Base-by-base conservation (phyloP, 1,140 invertebrate genomes). In the Chironomus striatipennis region DNA sequence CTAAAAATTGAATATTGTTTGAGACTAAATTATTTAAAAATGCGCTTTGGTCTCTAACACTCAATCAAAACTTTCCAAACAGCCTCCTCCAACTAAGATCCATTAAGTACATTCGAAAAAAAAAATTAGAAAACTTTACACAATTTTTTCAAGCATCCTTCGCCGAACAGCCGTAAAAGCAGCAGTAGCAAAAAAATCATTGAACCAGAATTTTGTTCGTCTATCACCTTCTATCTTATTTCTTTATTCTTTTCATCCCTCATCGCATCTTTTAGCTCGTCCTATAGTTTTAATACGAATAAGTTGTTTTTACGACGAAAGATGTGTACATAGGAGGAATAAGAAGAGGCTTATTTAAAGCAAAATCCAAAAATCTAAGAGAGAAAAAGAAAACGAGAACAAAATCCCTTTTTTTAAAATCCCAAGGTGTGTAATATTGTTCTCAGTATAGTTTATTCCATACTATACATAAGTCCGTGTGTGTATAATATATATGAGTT, bases 271-370 rank as follows among this genome's bases (percentile, higher is more conserved):
- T 17, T 34, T 34, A 20, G n/a, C 17, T 70, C 17, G 65, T 8
- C 18, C 64, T 70, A 20, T 70, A 70, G 65, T 70, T 21, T 70
- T 57, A 57, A 57, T n/a, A n/a, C 47, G 47, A 10, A 10, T 57
- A 10, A 57, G 47, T 57, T 57, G n/a, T 57, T 12, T 4, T 70
- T 6, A 9, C 7, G 65, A 70, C 4, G 17, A 20, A 70, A 34
- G 24, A 34, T 34, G 24, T 34, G 24, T 34, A 34, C 24, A 34
- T 34, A 67, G 7, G n/a, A 67, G n/a, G n/a, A 67, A 20, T 67
- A 67, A 70, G 65, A 70, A 70, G 65, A 70, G 20, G 65, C 65
- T 70, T 70, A 70, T 70, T 20, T 70, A 20, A 34, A 34, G 24
- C 24, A 34, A 34, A 34, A 34, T 2, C n/a, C n/a, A 34, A 34